phyloP scores from a whole-genome alignment of 2,113 vertebrate species.

The Sturnus vulgaris region DNA sequence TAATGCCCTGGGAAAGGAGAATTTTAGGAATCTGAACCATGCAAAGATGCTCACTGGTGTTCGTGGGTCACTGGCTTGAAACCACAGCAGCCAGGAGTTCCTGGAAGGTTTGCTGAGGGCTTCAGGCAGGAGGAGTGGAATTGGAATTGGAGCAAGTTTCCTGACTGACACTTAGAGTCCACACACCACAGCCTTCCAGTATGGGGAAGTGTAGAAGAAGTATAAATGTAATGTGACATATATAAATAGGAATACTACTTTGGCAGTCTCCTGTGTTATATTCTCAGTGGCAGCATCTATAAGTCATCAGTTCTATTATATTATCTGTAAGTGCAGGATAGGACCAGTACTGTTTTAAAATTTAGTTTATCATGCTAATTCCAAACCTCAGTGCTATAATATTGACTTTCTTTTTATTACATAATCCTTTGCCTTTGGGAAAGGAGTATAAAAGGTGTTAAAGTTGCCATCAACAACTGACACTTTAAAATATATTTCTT shows the following conservation, averaged over 20 bases:
- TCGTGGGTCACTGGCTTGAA: background rate
- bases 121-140: background rate
- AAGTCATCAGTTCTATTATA: background rate
- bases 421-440: background rate
- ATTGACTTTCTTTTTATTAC: background rate
- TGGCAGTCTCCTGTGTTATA: background rate
- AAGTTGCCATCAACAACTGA: background rate
- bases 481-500: background rate
- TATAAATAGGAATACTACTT: slow-evolving; percentile 3
- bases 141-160: background rate
- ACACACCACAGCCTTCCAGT: background rate
- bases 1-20: background rate
- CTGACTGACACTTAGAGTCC: background rate
- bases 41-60: background rate
- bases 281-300: background rate
- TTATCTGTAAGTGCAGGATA: background rate
- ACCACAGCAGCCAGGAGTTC: background rate
- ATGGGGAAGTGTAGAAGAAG: background rate
- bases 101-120: background rate
- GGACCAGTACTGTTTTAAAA: background rate
- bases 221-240: background rate
- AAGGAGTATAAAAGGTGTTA: background rate
- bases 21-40: background rate
- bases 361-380: background rate
- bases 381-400: background rate